Percentiles rank a stretch among this genome's conserved stretches.
phyloP scores from a whole-genome alignment of 1,140 invertebrate species.

The Zaprionus nigranus region DNA sequence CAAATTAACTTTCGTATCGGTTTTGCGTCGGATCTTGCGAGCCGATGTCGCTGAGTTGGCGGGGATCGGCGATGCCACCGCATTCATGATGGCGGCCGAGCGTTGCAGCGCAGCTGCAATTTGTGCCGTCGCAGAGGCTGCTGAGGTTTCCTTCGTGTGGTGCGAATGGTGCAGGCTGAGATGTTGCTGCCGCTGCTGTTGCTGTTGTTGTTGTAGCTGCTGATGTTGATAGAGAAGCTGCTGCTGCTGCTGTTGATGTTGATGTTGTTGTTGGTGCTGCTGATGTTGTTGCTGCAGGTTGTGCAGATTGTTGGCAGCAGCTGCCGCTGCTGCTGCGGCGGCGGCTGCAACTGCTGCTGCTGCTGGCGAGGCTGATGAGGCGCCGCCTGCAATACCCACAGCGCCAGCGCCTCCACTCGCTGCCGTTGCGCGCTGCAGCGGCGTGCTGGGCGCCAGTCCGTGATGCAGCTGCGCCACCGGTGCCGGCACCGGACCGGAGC shows the following conservation, averaged over 20 bases:
- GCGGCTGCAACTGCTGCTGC: slow-evolving; percentile 27
- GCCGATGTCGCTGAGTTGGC: slow-evolving; percentile 74
- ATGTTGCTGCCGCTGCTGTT: slow-evolving; percentile 44
- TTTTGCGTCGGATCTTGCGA: slow-evolving; percentile 82
- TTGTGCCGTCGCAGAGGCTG: slow-evolving; percentile 54
- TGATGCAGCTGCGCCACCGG: slow-evolving; percentile 56
- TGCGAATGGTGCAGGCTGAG: slow-evolving; percentile 59
- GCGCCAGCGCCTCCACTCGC: slow-evolving; percentile 62
- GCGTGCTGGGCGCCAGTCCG: slow-evolving; percentile 71
- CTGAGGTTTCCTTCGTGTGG: slow-evolving; percentile 58
- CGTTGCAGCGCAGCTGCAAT: slow-evolving; percentile 73
- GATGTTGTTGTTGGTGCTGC: slow-evolving; percentile 43
- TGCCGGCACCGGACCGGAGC: slow-evolving; percentile 31
- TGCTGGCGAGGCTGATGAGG: slow-evolving; percentile 56
- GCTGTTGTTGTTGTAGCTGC: slow-evolving; percentile 43
- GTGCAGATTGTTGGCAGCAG: slow-evolving; percentile 37
- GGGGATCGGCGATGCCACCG: slow-evolving; percentile 83
- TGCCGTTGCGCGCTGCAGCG: slow-evolving; percentile 69
- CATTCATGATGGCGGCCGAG: slow-evolving; percentile 82
- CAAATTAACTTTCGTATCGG: slow-evolving; percentile 83
- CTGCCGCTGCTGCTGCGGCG: slow-evolving; percentile 32
- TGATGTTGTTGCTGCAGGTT: slow-evolving; percentile 53
- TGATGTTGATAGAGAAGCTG: slow-evolving; percentile 48
- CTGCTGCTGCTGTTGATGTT: slow-evolving; percentile 42
- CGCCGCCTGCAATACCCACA: slow-evolving; percentile 56